Evolutionary conservation across 2,888 invertebrate genomes (phyloP).

Genomic region (Microplitis deprimator): DNA sequence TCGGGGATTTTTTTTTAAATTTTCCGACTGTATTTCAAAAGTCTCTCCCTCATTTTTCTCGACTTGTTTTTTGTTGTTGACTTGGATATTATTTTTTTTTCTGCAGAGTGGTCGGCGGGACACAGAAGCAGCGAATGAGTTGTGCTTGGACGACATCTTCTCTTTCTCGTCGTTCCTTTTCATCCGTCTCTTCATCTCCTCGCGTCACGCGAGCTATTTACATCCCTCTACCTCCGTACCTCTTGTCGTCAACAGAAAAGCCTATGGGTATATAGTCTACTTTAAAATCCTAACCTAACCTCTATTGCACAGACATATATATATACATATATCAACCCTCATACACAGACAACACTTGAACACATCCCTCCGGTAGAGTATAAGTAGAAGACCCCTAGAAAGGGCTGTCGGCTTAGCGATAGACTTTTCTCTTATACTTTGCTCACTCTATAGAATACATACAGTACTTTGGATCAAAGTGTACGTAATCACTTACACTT

Average conservation of each 20-base stretch:
- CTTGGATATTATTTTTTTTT: not conserved
- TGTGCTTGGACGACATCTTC: constrained; percentile 33
- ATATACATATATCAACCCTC: not conserved
- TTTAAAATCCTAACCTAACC: constrained; percentile 32
- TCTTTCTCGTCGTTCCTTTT: constrained; percentile 47
- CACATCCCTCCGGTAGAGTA: constrained; percentile 28
- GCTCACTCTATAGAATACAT: constrained; percentile 30
- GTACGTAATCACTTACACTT: constrained; percentile 31
- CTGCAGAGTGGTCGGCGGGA: constrained; percentile 6
- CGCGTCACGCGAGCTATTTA: constrained; percentile 52
- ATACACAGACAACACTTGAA: constrained; percentile 26
- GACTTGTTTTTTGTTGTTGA: constrained; percentile 1
- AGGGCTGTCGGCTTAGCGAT: constrained; percentile 26
- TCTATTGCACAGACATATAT: not conserved
- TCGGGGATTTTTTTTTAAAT: not conserved
- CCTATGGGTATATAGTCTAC: not conserved
- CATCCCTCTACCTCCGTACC: constrained; percentile 39
- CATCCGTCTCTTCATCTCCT: constrained; percentile 46
- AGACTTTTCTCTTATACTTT: constrained; percentile 14
- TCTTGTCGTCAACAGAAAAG: constrained; percentile 39
- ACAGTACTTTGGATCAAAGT: constrained; percentile 25
- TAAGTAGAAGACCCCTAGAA: constrained; percentile 2
- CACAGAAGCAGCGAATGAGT: constrained; percentile 16
- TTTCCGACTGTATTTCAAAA: not conserved
- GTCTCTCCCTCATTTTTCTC: constrained; percentile 16